Conservation (phyloP, 2,113 vertebrate genomes). For the Todiramphus saurophagus region DNA sequence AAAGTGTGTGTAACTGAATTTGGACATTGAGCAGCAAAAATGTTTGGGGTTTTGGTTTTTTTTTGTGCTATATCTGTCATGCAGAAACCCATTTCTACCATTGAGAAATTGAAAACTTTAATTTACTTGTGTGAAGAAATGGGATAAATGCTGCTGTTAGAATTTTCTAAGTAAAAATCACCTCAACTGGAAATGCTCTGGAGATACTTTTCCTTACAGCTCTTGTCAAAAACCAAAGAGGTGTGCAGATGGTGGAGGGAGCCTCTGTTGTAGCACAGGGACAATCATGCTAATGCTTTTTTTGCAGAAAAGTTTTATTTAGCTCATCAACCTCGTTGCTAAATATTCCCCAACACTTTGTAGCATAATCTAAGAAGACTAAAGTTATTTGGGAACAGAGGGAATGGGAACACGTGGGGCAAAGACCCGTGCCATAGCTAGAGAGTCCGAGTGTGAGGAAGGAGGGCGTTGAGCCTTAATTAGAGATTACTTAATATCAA, state of each 20-base stretch:
- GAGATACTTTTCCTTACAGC: neutral
- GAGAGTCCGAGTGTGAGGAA: neutral
- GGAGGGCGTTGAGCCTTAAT: neutral
- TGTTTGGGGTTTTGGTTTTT: neutral
- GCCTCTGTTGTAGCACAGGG: neutral
- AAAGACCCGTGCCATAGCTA: neutral
- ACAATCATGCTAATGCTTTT: neutral
- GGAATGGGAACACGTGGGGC: neutral
- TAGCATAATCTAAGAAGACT: neutral
- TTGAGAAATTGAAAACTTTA: neutral
- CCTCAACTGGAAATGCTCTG: accelerated
- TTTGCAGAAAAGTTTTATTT: neutral
- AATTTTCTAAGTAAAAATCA: neutral
- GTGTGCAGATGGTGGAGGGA: neutral
- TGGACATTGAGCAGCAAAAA: neutral
- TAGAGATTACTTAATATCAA: neutral
- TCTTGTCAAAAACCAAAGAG: neutral
- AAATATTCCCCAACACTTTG: neutral
- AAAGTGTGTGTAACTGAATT: neutral
- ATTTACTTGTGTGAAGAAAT: neutral
- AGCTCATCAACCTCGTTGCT: neutral
- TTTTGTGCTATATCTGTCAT: neutral
- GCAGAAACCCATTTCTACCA: neutral
- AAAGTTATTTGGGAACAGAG: neutral
- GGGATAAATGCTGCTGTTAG: neutral